Conservation (phyloP, 2,888 invertebrate species). For the Polydesmus complanatus region DNA sequence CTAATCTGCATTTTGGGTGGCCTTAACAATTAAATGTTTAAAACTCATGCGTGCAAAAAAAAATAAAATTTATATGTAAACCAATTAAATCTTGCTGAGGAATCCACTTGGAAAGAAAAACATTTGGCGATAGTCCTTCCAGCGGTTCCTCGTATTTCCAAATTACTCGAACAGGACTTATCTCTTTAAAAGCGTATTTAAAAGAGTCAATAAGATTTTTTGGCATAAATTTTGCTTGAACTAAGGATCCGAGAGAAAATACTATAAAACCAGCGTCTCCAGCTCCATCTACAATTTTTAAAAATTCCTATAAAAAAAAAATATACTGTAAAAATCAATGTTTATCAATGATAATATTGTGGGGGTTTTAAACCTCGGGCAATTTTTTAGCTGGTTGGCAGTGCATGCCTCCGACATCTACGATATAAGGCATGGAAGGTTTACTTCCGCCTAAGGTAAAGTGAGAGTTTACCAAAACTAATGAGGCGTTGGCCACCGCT, state of each 20-base stretch:
- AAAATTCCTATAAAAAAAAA: constrained; percentile 6
- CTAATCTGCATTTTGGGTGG: constrained; percentile 12
- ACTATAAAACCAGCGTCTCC: constrained; percentile 11
- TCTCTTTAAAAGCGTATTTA: neutral
- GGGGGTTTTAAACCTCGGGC: constrained; percentile 3
- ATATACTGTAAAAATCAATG: neutral
- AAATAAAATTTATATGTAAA: too few species aligned
- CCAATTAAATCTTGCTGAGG: constrained; percentile 14
- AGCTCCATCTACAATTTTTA: neutral
- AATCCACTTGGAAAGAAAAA: constrained; percentile 11
- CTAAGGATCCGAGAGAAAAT: constrained; percentile 11
- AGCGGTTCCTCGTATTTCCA: constrained; percentile 9
- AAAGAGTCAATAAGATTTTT: neutral
- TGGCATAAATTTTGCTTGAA: constrained; percentile 6
- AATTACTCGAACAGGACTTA: constrained; percentile 8
- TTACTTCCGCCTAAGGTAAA: constrained; percentile 4
- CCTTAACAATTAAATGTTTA: neutral
- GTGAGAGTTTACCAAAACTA: constrained; percentile 14
- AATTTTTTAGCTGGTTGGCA: constrained; percentile 10
- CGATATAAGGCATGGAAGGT: constrained; percentile 12
- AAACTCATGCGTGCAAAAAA: neutral
- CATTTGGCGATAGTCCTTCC: constrained; percentile 3
- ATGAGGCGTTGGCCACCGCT: neutral
- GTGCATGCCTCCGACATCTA: constrained; percentile 16
- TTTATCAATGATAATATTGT: neutral